Evolutionary conservation across 2,113 vertebrate species (phyloP).

Genomic region (Triplophysa dalaica): DNA sequence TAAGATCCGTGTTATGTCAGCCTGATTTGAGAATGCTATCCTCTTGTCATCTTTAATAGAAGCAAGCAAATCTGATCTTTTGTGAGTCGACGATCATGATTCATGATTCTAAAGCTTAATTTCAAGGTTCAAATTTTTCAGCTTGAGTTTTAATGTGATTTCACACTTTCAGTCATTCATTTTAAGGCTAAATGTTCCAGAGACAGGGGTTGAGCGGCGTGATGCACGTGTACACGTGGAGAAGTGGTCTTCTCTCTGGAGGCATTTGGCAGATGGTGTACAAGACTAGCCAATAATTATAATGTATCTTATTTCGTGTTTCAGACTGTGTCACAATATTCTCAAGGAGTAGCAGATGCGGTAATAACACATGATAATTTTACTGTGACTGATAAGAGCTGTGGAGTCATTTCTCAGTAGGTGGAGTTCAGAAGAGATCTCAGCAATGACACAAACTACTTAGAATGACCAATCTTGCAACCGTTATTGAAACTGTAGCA

Average conservation of each 20-base stretch:
- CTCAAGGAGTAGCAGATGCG: slow-evolving; percentile 26
- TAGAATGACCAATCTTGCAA: too few species aligned
- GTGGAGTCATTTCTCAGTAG: slow-evolving; percentile 9
- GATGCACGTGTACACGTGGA: neutral
- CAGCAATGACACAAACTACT: too few species aligned
- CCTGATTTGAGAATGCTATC: too few species aligned
- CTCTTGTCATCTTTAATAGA: too few species aligned
- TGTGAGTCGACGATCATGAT: too few species aligned
- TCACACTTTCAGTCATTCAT: neutral
- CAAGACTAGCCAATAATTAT: slow-evolving; percentile 35
- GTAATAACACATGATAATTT: slow-evolving; percentile 46
- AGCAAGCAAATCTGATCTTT: too few species aligned
- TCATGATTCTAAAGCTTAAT: too few species aligned
- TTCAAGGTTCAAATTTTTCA: too few species aligned
- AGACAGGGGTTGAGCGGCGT: too few species aligned
- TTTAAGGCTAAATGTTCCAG: neutral
- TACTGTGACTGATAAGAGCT: slow-evolving; percentile 36
- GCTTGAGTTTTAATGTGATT: too few species aligned
- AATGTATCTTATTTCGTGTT: slow-evolving; percentile 41
- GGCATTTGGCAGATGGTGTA: neutral
- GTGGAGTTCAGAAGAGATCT: slow-evolving; percentile 1
- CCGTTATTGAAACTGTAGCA: too few species aligned
- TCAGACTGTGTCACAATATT: slow-evolving; percentile 47
- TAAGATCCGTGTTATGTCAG: too few species aligned
- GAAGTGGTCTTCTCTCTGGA: slow-evolving; percentile 12